Evolutionary conservation across 37 sponge, comb jelly and placozoan genomes (phyloP).

Genomic region (Axinella damicornis): DNA sequence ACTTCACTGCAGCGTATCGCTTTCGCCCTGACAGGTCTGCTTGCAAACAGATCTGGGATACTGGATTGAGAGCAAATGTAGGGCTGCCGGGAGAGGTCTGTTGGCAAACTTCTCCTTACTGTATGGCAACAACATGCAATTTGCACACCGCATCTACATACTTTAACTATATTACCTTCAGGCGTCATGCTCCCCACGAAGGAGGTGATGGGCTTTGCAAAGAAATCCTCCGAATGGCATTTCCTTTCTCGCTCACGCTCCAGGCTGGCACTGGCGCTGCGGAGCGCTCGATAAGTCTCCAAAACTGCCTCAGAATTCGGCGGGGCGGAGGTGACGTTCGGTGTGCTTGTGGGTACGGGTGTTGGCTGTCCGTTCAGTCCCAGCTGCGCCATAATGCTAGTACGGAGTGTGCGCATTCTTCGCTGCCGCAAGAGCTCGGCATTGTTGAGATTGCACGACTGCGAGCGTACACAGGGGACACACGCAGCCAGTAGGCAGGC

Average conservation of each 20-base stretch:
- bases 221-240: conserved; percentile 52
- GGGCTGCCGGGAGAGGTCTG: too few species aligned
- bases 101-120: too few species aligned
- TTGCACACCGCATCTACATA: too few species aligned
- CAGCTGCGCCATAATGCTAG: conserved; percentile 63
- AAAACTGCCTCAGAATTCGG: not conserved
- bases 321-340: not conserved
- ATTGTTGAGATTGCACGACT: not conserved
- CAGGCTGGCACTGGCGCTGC: conserved; percentile 5
- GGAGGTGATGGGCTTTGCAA: conserved; percentile 56
- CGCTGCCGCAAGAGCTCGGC: conserved; percentile 11
- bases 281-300: conserved; percentile 14
- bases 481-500: not conserved
- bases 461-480: not conserved
- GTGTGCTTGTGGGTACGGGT: not conserved
- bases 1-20: too few species aligned
- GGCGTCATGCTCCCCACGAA: conserved; percentile 40
- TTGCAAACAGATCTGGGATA: too few species aligned
- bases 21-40: too few species aligned
- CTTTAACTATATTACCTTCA: too few species aligned
- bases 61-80: too few species aligned
- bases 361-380: conserved; percentile 11
- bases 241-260: conserved; percentile 17
- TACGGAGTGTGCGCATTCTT: conserved; percentile 26
- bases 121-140: too few species aligned